Evolutionary conservation across 2,888 invertebrate genomes (phyloP).

Genomic region (Drosophila birchii): DNA sequence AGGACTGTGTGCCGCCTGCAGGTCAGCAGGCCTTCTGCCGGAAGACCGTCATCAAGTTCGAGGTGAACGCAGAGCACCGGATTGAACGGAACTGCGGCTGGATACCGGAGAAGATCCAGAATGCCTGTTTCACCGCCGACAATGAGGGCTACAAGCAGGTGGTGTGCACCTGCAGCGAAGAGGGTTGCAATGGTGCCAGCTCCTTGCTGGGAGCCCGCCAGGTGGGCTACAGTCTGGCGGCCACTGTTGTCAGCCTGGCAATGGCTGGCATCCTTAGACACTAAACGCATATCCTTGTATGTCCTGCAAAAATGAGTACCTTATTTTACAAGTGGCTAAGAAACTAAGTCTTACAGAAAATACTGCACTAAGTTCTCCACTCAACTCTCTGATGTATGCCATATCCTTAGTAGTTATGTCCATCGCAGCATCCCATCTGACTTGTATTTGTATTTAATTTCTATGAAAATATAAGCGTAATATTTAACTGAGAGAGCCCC

Average conservation of each 20-base stretch:
- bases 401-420: slow-evolving; percentile 17
- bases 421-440: slow-evolving; percentile 8
- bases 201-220: slow-evolving; percentile 36
- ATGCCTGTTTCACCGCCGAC: slow-evolving; percentile 87
- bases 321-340: slow-evolving; percentile 35
- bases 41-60: slow-evolving; percentile 88
- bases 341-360: slow-evolving; percentile 17
- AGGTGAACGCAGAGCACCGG: slow-evolving; percentile 83
- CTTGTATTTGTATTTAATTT: slow-evolving; percentile 50
- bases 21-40: slow-evolving; percentile 87
- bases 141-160: slow-evolving; percentile 88
- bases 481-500: slow-evolving; percentile 39
- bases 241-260: slow-evolving; percentile 38
- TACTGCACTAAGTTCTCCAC: slow-evolving; percentile 39
- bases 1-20: slow-evolving; percentile 83
- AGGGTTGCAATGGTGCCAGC: slow-evolving; percentile 86
- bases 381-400: slow-evolving; percentile 21
- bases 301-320: slow-evolving; percentile 30
- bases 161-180: slow-evolving; percentile 88
- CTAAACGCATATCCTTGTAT: slow-evolving; percentile 14
- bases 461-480: slow-evolving; percentile 42
- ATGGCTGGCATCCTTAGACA: slow-evolving; percentile 50
- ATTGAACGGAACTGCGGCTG: slow-evolving; percentile 88
- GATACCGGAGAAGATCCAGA: slow-evolving; percentile 74
- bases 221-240: slow-evolving; percentile 32